phyloP scores from a whole-genome alignment of 1,140 invertebrate genomes.

The Caenorhabditis briggsae region DNA sequence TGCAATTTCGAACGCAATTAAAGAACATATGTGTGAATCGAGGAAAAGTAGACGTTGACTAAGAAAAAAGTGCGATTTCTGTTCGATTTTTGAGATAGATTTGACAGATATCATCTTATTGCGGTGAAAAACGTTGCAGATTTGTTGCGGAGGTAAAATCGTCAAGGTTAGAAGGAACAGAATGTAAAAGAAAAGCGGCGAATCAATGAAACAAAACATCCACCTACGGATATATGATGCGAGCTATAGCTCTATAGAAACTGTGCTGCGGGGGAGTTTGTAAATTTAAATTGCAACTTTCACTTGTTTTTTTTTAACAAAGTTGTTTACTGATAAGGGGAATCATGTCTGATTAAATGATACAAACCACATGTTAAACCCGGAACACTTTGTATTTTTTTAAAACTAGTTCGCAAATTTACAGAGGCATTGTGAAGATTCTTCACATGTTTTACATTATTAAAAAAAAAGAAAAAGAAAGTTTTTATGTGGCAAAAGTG shows the following conservation, averaged over 20 bases:
- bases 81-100: neutral
- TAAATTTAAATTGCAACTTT: no score
- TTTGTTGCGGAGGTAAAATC: neutral
- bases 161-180: neutral
- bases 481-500: slow-evolving; percentile 15
- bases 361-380: slow-evolving; percentile 23
- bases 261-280: no score
- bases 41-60: neutral
- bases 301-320: neutral
- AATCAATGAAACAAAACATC: no score
- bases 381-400: neutral
- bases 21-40: neutral
- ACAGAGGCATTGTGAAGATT: neutral
- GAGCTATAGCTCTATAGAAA: no score
- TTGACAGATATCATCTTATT: neutral
- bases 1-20: neutral
- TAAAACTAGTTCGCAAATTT: neutral
- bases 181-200: no score
- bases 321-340: neutral
- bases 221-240: no score
- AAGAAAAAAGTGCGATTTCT: slow-evolving; percentile 18
- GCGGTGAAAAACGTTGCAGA: neutral
- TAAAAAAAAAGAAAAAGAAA: neutral
- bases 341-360: neutral
- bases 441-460: neutral